Conservation (phyloP, 2,797 vertebrate genomes). For the Choloepus didactylus region DNA sequence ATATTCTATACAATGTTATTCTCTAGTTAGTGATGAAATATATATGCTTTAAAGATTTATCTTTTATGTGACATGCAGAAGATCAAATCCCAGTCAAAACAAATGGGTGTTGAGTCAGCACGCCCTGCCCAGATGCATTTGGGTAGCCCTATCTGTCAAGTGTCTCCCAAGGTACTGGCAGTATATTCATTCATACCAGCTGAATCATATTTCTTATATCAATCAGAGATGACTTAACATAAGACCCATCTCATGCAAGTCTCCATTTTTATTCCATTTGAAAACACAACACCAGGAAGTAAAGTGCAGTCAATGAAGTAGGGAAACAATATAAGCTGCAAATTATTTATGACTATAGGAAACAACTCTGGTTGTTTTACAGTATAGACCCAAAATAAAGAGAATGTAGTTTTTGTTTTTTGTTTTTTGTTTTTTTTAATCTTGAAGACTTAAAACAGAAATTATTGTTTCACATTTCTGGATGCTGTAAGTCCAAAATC, state of each 20-base stretch:
- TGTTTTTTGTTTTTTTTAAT: too few species aligned
- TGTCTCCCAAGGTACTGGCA: background rate
- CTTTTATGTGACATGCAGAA: background rate
- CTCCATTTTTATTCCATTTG: background rate
- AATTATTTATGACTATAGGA: background rate
- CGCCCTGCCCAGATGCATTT: background rate
- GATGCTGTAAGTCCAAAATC: too few species aligned
- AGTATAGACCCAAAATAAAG: background rate
- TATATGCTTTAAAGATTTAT: background rate
- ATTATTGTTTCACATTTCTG: too few species aligned
- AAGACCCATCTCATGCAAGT: background rate
- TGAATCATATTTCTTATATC: conserved; percentile 2
- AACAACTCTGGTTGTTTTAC: background rate
- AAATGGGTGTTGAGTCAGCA: background rate
- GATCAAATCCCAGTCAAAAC: background rate
- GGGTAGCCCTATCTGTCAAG: background rate
- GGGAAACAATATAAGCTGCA: background rate
- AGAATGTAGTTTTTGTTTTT: background rate
- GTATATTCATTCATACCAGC: background rate
- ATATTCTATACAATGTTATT: background rate
- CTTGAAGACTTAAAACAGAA: too few species aligned
- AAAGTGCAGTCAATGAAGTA: background rate
- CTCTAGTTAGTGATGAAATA: background rate
- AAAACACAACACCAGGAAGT: background rate
- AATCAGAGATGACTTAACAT: conserved; percentile 6